Conservation (phyloP, 2,888 invertebrate genomes). For the Phytoseiulus persimilis region DNA sequence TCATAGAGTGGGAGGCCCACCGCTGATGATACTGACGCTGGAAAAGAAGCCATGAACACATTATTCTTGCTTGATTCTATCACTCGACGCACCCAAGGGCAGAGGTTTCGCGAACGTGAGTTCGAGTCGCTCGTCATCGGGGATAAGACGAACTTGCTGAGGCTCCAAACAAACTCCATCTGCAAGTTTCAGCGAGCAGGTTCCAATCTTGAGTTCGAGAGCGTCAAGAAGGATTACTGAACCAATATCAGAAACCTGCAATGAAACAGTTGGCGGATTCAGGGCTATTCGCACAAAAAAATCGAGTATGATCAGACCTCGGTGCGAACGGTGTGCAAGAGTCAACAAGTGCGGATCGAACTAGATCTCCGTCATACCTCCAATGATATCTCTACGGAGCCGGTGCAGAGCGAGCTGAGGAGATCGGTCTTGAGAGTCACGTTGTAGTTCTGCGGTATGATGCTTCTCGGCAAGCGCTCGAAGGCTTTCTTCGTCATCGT, state of each 20-base stretch:
- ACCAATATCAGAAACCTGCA: slow-evolving; percentile 43
- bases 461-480: neutral
- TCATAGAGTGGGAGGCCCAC: too few species aligned
- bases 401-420: slow-evolving; percentile 56
- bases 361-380: slow-evolving; percentile 64
- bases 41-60: too few species aligned
- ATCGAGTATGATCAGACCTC: too few species aligned
- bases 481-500: slow-evolving; percentile 15
- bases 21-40: too few species aligned
- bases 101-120: neutral
- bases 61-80: too few species aligned
- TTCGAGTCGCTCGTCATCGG: neutral
- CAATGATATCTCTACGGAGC: slow-evolving; percentile 75
- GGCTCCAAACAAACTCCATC: neutral
- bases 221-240: neutral
- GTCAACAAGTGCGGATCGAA: too few species aligned
- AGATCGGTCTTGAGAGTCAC: slow-evolving; percentile 10
- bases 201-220: neutral
- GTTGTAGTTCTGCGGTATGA: neutral
- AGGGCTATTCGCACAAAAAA: too few species aligned
- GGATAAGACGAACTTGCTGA: neutral
- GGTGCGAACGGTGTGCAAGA: too few species aligned
- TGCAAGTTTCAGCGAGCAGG: neutral
- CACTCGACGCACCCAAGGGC: neutral
- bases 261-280: too few species aligned